Percentiles rank a stretch among this genome's conserved stretches.
Conservation (phyloP, 2,888 invertebrate genomes). For the Drosophila lutescens region DNA sequence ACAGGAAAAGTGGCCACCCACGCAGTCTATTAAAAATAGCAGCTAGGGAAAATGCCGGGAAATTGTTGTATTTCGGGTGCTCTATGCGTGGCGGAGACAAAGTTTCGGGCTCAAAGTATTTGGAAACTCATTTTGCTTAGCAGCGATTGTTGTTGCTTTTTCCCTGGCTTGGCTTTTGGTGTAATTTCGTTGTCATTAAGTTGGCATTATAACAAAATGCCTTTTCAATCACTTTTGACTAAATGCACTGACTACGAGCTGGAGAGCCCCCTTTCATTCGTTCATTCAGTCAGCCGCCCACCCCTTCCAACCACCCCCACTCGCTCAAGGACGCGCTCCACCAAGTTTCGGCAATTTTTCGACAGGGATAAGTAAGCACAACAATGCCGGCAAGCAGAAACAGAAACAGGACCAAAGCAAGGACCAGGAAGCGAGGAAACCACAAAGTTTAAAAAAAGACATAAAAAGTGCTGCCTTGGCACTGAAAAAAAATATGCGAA, state of each 20-base stretch:
- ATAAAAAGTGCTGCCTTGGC: conserved; percentile 9
- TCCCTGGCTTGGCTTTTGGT: conserved; percentile 64
- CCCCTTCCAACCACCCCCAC: neutral
- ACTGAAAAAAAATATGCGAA: conserved; percentile 7
- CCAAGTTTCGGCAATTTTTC: conserved; percentile 70
- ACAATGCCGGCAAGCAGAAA: conserved; percentile 52
- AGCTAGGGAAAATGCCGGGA: conserved; percentile 20
- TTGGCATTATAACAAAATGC: conserved; percentile 82
- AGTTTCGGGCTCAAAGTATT: conserved; percentile 73
- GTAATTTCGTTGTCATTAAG: conserved; percentile 81
- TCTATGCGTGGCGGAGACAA: conserved; percentile 46
- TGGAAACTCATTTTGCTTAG: conserved; percentile 67
- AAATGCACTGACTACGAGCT: conserved; percentile 66
- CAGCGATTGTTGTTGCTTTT: conserved; percentile 40
- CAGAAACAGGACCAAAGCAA: conserved; percentile 27
- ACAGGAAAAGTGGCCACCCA: conserved; percentile 8
- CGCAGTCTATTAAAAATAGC: conserved; percentile 34
- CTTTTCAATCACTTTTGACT: conserved; percentile 81
- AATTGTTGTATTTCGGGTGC: conserved; percentile 24
- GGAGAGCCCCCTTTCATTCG: conserved; percentile 20
- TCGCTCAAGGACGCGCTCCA: conserved; percentile 58
- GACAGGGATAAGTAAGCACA: conserved; percentile 76
- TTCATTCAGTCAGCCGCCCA: conserved; percentile 13
- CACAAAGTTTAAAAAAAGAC: conserved; percentile 53
- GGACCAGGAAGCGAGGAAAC: conserved; percentile 47